Conservation (phyloP, 1,140 invertebrate species). For the Homarus americanus region DNA sequence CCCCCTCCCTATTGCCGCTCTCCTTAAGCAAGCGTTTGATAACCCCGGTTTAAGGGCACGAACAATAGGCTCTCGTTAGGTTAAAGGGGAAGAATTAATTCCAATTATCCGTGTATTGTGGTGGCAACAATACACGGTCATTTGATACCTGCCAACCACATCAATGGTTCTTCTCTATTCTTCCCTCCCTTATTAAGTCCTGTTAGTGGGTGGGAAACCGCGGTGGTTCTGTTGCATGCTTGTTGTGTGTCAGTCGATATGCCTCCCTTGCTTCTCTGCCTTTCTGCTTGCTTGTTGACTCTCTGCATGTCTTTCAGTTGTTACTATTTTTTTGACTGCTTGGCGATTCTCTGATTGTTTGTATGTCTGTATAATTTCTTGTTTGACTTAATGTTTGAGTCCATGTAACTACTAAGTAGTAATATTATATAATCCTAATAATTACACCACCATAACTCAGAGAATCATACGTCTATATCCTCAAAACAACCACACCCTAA, state of each 20-base stretch:
- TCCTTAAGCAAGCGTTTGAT: neutral
- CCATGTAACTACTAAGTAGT: too few species aligned
- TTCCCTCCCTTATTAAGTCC: slow-evolving; percentile 14
- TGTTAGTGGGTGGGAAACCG: neutral
- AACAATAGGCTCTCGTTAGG: slow-evolving; percentile 24
- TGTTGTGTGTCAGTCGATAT: neutral
- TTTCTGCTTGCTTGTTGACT: neutral
- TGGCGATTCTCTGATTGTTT: too few species aligned
- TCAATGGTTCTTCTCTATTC: neutral
- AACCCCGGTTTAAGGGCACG: slow-evolving; percentile 16
- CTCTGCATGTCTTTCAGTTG: too few species aligned
- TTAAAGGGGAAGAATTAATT: slow-evolving; percentile 29
- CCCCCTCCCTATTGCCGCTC: neutral
- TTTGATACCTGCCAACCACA: slow-evolving; percentile 1
- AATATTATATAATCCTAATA: too few species aligned
- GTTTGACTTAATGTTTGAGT: too few species aligned
- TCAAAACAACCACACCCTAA: too few species aligned
- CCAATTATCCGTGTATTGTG: slow-evolving; percentile 38
- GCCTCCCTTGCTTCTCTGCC: neutral
- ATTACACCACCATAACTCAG: too few species aligned
- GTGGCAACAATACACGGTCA: slow-evolving; percentile 13
- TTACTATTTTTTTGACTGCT: too few species aligned
- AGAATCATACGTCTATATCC: too few species aligned
- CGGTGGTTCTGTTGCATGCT: too few species aligned
- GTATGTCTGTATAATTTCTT: too few species aligned